Percentiles rank a stretch among this genome's conserved stretches.
Conservation (phyloP, 2,888 invertebrate species). For the Diarsia brunnea region DNA sequence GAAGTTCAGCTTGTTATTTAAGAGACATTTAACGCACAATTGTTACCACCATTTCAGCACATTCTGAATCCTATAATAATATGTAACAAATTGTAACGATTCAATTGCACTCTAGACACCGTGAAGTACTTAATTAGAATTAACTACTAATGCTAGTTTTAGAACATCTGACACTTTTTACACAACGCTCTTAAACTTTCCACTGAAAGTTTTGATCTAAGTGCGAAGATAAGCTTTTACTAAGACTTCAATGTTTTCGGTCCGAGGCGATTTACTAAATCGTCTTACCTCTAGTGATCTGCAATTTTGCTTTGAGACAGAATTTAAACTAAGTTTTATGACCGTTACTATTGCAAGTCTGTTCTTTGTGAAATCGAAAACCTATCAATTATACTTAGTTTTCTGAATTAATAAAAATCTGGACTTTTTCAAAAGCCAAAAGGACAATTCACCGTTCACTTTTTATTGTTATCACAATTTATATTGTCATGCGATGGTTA, state of each 20-base stretch:
- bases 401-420: not conserved
- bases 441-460: not conserved
- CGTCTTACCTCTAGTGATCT: constrained; percentile 27
- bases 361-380: constrained; percentile 3
- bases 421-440: not conserved
- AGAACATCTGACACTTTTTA: not conserved
- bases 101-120: not conserved
- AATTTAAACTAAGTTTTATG: constrained; percentile 14
- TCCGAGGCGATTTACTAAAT: constrained; percentile 38
- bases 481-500: not conserved
- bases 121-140: not conserved
- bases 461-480: not conserved
- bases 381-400: not conserved
- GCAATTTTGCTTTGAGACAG: constrained; percentile 22
- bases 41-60: not conserved
- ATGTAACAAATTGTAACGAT: not conserved
- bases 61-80: not conserved
- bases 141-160: not conserved
- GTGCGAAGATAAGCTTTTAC: constrained; percentile 36
- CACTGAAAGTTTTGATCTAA: constrained; percentile 14
- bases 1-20: not conserved
- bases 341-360: constrained; percentile 6
- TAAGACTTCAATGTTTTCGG: constrained; percentile 32
- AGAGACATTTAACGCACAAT: not conserved
- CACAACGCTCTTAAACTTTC: not conserved